These are phyloP conservation scores for Odocoileus hemionus DNA, from an alignment of 2,113 vertebrate species.

Conservation along the genomic window DNA sequence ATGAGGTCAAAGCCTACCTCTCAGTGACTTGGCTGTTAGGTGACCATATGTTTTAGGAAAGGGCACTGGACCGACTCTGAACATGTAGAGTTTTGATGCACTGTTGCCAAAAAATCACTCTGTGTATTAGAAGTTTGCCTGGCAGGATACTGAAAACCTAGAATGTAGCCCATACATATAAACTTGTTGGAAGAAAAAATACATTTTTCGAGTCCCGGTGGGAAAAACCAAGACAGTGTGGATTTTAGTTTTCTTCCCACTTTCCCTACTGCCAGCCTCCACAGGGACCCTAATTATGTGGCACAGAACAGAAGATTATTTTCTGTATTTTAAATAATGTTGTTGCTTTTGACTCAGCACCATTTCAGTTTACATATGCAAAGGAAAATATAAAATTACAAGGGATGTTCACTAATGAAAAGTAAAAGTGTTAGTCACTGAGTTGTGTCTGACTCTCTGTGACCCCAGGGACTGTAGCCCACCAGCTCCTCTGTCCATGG, in stretches of 20 bases:
- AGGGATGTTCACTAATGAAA: neutral
- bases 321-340: constrained; percentile 7
- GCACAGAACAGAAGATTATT: neutral
- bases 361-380: neutral
- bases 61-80: neutral
- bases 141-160: constrained; percentile 15
- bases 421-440: neutral
- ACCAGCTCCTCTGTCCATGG: neutral
- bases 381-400: neutral
- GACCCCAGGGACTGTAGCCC: neutral
- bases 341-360: neutral
- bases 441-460: neutral
- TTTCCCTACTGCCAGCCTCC: neutral
- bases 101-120: neutral
- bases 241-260: constrained; percentile 20
- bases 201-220: neutral
- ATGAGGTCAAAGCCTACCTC: neutral
- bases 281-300: neutral
- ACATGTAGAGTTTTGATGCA: constrained; percentile 5
- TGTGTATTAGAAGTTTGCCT: constrained; percentile 3
- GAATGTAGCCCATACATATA: neutral
- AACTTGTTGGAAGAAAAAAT: constrained; percentile 41
- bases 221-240: neutral
- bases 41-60: neutral
- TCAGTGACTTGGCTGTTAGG: neutral